A percentile compares a stretch with the other conserved stretches of the same genome.
Evolutionary conservation across 2,113 vertebrate species (phyloP).

Genomic region (Xiphophorus hellerii): DNA sequence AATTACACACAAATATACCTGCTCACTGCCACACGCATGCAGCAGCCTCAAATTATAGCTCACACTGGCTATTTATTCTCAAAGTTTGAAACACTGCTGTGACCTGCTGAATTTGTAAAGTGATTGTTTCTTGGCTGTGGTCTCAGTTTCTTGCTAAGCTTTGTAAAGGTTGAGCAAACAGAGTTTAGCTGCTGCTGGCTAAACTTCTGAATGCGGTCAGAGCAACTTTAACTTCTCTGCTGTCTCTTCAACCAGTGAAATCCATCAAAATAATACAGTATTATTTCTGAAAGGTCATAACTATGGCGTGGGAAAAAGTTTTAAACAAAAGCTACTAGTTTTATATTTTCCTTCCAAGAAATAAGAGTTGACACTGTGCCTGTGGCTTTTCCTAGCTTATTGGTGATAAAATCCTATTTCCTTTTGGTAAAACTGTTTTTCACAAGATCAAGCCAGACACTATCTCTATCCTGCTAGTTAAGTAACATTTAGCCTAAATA

Average conservation of each 20-base stretch:
- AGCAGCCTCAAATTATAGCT: neutral
- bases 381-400: neutral
- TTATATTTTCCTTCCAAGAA: neutral
- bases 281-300: neutral
- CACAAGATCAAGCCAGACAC: no score
- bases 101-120: constrained; percentile 2
- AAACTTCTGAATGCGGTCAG: neutral
- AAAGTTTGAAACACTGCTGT: neutral
- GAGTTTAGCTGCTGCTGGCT: neutral
- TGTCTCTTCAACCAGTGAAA: neutral
- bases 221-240: no score
- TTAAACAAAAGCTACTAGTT: neutral
- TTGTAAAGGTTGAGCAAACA: neutral
- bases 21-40: constrained; percentile 23
- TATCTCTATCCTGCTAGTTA: no score
- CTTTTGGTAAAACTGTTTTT: no score
- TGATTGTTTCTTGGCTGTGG: neutral
- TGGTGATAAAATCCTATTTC: no score
- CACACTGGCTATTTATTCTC: constrained; percentile 23
- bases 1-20: constrained; percentile 56
- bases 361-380: no score
- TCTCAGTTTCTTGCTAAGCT: constrained; percentile 1
- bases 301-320: neutral
- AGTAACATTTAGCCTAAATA: no score
- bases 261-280: neutral